phyloP scores from a whole-genome alignment of 2,113 vertebrate genomes.

The Anhinga anhinga region DNA sequence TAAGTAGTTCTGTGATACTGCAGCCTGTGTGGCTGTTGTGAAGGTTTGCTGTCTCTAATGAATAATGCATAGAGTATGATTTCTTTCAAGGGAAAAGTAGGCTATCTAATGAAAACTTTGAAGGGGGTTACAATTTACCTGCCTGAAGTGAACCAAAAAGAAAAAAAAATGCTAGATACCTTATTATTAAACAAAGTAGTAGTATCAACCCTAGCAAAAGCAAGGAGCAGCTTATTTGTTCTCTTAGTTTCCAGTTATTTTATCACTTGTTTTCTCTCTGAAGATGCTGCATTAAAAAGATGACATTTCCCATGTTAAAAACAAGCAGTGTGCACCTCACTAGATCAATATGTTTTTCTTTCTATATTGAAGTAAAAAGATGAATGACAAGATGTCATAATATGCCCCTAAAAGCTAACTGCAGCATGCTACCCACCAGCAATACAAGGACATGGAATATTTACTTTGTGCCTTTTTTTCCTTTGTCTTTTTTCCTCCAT shows the following conservation, averaged over 20 bases:
- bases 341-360: background rate
- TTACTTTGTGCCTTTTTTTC: background rate
- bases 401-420: background rate
- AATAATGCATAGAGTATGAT: slow-evolving; percentile 10
- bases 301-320: background rate
- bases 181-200: background rate
- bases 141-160: background rate
- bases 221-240: background rate
- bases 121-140: background rate
- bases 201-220: background rate
- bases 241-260: background rate
- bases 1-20: slow-evolving; percentile 7
- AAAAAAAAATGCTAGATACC: background rate
- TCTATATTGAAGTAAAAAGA: background rate
- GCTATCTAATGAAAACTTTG: background rate
- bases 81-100: slow-evolving; percentile 24
- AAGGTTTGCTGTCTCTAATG: background rate
- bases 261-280: background rate
- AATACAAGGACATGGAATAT: background rate
- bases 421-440: background rate
- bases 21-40: background rate
- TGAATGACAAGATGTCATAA: background rate
- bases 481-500: background rate
- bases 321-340: background rate
- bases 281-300: background rate